A percentile compares a stretch with the other conserved stretches of the same genome.
Evolutionary conservation across 2,113 vertebrate species (phyloP).

Genomic region (Ia io): DNA sequence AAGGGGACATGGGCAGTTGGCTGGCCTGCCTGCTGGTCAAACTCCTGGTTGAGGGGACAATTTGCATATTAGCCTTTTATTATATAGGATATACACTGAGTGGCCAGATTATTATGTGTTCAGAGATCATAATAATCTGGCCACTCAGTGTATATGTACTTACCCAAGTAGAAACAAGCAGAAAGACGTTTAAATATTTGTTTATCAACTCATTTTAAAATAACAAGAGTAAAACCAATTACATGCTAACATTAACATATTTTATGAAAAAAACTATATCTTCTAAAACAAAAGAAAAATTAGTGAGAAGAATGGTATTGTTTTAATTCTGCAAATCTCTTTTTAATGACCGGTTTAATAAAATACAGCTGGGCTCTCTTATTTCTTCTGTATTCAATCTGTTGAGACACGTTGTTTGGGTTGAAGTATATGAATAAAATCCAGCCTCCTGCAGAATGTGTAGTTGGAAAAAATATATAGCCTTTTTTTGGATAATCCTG

Average conservation of each 20-base stretch:
- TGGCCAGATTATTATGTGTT: too few relatives aligned
- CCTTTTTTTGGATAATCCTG: neutral
- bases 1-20: too few relatives aligned
- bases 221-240: neutral
- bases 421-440: neutral
- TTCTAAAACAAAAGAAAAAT: constrained; percentile 25
- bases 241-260: neutral
- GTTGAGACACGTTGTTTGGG: neutral
- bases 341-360: neutral
- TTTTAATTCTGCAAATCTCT: neutral
- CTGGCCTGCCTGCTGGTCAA: too few relatives aligned
- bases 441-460: neutral
- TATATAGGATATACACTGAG: too few relatives aligned
- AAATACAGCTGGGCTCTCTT: neutral
- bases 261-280: neutral
- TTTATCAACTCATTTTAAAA: neutral
- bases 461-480: neutral
- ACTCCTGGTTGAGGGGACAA: too few relatives aligned
- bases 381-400: neutral
- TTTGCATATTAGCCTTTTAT: too few relatives aligned
- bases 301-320: neutral
- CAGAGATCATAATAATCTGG: too few relatives aligned
- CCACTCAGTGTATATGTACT: neutral
- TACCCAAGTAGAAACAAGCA: neutral
- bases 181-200: neutral